Evolutionary conservation across 1,140 invertebrate genomes (phyloP).

Genomic region (Chrysoperla carnea): DNA sequence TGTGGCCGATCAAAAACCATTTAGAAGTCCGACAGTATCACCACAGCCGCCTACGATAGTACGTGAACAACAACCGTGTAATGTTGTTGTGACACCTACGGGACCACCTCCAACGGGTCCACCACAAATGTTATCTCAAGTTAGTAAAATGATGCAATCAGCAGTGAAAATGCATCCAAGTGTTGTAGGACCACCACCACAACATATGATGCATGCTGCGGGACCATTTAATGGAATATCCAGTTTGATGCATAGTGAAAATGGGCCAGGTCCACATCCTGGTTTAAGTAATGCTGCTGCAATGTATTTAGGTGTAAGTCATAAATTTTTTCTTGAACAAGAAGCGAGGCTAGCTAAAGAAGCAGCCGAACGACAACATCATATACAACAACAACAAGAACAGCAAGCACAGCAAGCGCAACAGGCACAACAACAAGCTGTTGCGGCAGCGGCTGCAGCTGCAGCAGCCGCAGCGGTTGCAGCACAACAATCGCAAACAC

Average conservation of each 20-base stretch:
- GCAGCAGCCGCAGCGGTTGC: slow-evolving; percentile 23
- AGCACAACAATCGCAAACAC: slow-evolving; percentile 34
- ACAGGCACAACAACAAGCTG: slow-evolving; percentile 26
- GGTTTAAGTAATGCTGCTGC: slow-evolving; percentile 48
- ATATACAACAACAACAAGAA: background rate
- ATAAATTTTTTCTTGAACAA: slow-evolving; percentile 57
- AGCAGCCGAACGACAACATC: slow-evolving; percentile 25
- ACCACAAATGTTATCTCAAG: slow-evolving; percentile 42
- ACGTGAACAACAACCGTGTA: slow-evolving; percentile 18
- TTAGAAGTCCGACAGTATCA: slow-evolving; percentile 27
- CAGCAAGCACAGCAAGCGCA: slow-evolving; percentile 21
- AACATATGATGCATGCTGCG: slow-evolving; percentile 9
- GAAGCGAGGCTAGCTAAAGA: slow-evolving; percentile 53
- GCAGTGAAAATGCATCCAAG: slow-evolving; percentile 38
- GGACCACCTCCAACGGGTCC: slow-evolving; percentile 24
- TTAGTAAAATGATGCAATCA: slow-evolving; percentile 43
- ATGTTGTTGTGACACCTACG: slow-evolving; percentile 33
- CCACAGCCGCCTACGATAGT: slow-evolving; percentile 29
- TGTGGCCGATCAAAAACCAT: slow-evolving; percentile 27
- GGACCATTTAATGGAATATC: slow-evolving; percentile 21
- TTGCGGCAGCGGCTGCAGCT: slow-evolving; percentile 28
- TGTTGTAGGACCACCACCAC: slow-evolving; percentile 20
- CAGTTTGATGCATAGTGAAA: slow-evolving; percentile 26
- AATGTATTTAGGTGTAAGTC: slow-evolving; percentile 53
- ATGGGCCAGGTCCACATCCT: slow-evolving; percentile 26